Conservation (phyloP, 2,797 vertebrate genomes). For the Selene dorsalis region DNA sequence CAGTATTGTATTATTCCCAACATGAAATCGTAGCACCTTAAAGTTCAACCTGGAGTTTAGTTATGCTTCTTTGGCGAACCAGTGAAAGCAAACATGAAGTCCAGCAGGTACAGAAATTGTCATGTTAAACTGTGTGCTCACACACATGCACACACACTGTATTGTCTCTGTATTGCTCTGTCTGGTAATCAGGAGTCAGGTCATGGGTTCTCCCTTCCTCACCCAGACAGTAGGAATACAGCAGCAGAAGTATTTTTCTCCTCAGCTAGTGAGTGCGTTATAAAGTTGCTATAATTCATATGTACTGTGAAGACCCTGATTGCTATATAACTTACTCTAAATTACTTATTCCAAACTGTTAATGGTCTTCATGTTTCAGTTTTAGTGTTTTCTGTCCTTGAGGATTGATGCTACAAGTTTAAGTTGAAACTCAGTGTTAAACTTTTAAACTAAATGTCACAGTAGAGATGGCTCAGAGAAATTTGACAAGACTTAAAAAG, state of each 20-base stretch:
- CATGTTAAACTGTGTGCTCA: not conserved
- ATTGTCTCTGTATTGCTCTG: slow-evolving; percentile 6
- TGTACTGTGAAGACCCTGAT: not conserved
- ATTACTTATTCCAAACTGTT: not conserved
- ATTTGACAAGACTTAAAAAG: not conserved
- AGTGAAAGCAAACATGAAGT: no score
- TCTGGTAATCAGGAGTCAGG: slow-evolving; percentile 78
- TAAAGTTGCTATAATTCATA: slow-evolving; percentile 38
- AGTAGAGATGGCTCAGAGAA: not conserved
- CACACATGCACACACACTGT: slow-evolving; percentile 16
- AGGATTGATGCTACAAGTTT: not conserved
- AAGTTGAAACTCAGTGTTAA: not conserved
- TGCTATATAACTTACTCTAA: slow-evolving; percentile 34
- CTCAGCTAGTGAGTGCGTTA: slow-evolving; percentile 64
- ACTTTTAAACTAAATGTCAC: slow-evolving; percentile 18
- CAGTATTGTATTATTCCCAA: no score
- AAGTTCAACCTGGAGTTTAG: no score
- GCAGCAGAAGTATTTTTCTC: slow-evolving; percentile 70
- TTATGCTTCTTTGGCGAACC: no score
- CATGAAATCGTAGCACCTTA: no score
- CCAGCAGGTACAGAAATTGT: not conserved
- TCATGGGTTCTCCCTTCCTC: slow-evolving; percentile 85
- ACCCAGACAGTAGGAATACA: slow-evolving; percentile 79
- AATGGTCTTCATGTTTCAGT: not conserved
- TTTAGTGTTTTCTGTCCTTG: not conserved